Evolutionary conservation across 2,797 vertebrate genomes (phyloP).

Genomic region (Cercopithecus mitis): DNA sequence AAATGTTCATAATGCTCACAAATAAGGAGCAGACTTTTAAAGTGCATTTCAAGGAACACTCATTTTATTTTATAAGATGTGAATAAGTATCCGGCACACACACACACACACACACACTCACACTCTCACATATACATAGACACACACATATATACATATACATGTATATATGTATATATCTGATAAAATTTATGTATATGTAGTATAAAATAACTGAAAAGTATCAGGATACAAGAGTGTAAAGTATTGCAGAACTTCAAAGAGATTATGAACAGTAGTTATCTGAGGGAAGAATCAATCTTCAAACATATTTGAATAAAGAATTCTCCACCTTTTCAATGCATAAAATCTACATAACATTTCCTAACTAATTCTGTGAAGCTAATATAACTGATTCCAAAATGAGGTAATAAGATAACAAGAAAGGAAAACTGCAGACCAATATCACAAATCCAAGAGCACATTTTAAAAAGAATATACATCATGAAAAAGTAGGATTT

Average conservation of each 20-base stretch:
- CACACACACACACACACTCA: not conserved
- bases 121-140: not conserved
- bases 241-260: not conserved
- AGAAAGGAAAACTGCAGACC: too few species aligned
- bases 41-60: not conserved
- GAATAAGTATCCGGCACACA: not conserved
- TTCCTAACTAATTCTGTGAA: not conserved
- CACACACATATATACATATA: not conserved
- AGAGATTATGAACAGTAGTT: not conserved
- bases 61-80: not conserved
- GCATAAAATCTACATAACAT: not conserved
- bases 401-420: too few species aligned
- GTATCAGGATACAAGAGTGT: not conserved
- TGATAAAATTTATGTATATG: not conserved
- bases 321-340: not conserved
- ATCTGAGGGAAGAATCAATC: not conserved
- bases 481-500: too few species aligned
- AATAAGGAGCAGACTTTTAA: not conserved
- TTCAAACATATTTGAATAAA: too few species aligned
- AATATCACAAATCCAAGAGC: too few species aligned
- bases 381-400: not conserved
- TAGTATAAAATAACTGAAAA: not conserved
- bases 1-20: not conserved
- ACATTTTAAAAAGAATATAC: too few species aligned
- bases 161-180: too few species aligned